phyloP scores from a whole-genome alignment of 2,113 vertebrate genomes.

The Edolisoma coerulescens region DNA sequence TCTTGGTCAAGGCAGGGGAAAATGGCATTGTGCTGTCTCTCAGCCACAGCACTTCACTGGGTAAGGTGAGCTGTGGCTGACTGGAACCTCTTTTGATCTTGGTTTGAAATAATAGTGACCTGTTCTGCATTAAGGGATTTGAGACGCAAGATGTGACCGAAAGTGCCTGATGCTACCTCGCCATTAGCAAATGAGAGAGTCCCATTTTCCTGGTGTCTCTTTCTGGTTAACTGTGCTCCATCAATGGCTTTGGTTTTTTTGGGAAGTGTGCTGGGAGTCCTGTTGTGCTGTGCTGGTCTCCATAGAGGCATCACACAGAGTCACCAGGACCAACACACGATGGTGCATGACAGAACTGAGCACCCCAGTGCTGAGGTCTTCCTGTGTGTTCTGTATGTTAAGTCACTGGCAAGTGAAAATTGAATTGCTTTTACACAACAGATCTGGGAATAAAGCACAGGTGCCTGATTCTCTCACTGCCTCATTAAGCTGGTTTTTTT shows the following conservation, averaged over 20 bases:
- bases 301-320: neutral
- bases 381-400: neutral
- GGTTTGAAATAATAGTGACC: neutral
- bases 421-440: neutral
- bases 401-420: neutral
- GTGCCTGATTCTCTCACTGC: neutral
- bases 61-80: neutral
- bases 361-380: neutral
- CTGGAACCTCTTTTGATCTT: neutral
- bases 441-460: neutral
- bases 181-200: neutral
- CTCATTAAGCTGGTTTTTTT: neutral
- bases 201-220: neutral
- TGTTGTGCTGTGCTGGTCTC: neutral
- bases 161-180: fast-evolving
- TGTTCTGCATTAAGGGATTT: neutral
- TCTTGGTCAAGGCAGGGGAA: neutral
- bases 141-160: fast-evolving
- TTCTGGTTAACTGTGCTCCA: neutral
- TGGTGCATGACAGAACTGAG: neutral
- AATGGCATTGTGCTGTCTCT: neutral
- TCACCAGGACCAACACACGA: fast-evolving
- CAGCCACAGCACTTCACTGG: neutral
- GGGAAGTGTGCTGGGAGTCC: neutral
- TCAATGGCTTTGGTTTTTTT: neutral